These are phyloP conservation scores for Macrophya alboannulata DNA, from an alignment of 2,888 invertebrate species.

Conservation along the genomic window DNA sequence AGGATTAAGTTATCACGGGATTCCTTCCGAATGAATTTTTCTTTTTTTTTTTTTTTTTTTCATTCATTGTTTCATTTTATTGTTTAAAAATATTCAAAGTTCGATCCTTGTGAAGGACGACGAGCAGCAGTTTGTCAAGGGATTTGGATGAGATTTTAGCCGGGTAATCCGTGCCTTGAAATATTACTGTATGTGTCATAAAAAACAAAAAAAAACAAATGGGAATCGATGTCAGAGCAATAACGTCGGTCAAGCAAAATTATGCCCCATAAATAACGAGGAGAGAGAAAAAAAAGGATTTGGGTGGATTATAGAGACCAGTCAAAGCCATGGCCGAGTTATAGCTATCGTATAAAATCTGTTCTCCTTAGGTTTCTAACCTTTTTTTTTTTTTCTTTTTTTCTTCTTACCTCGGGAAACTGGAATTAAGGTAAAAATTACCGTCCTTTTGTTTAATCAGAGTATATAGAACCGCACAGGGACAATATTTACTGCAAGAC, in stretches of 20 bases:
- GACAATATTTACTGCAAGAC: neutral
- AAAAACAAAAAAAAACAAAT: constrained; percentile 2
- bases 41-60: neutral
- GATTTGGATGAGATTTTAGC: constrained; percentile 27
- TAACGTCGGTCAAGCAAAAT: constrained; percentile 18
- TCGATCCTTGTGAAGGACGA: no score
- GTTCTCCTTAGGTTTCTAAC: neutral
- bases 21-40: neutral
- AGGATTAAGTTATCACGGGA: neutral
- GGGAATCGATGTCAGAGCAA: constrained; percentile 8
- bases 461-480: no score
- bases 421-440: neutral
- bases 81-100: neutral
- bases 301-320: neutral
- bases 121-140: constrained; percentile 16
- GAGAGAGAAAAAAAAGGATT: neutral
- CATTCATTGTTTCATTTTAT: neutral
- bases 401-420: neutral
- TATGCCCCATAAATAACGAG: neutral
- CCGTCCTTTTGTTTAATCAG: neutral
- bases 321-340: neutral
- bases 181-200: constrained; percentile 6
- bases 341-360: neutral
- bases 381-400: neutral
- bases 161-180: neutral